Evolutionary conservation across 2,797 vertebrate genomes (phyloP), one percentile per base, ranked within the genome.

Genomic region (Aeoliscus strigatus): DNA sequence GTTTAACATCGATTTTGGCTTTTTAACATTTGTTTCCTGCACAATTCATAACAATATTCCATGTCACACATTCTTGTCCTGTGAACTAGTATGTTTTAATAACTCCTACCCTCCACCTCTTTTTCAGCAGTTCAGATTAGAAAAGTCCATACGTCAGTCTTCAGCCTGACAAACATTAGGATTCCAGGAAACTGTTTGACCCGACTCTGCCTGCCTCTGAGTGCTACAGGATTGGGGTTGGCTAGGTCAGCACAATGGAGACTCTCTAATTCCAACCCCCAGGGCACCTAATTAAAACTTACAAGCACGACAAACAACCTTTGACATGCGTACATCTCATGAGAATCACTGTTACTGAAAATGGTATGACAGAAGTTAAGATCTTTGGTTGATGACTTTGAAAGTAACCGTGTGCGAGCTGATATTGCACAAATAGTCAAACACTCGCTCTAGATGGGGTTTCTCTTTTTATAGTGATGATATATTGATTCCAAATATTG

Each of bases 261-360:
- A 69, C 61, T 79, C 55, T 62, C 6, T 62, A 69, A 80, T 77
- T 70, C 73, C 69, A 68, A 67, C 62, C 77, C 68, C 41, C 50
- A 64, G 74, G 73, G 64, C 75, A 71, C 73, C 67, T 78, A 80
- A 82, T 85, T 85, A 84, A 82, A 80, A 77, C 61, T 59, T 77
- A 70, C 58, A 74, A 67, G 66, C 57, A 75, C 70, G 65, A 76
- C 67, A 71, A 78, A 79, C 40, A 63, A 74, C 75, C 68, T 67
- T 73, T 79, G 71, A 71, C 75, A 63, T 56, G 35, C 9, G 3
- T 55, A 51, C 53, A 49, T 73, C 66, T 65, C 53, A 14, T 23
- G 68, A 60, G 60, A 69, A 48, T 60, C 13, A 2, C 54, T 59
- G 30, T 66, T 56, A 48, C 49, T 66, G 37, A 67, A 77, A 75